phyloP scores from a whole-genome alignment of 2,888 invertebrate species.

The Morpho achilles region DNA sequence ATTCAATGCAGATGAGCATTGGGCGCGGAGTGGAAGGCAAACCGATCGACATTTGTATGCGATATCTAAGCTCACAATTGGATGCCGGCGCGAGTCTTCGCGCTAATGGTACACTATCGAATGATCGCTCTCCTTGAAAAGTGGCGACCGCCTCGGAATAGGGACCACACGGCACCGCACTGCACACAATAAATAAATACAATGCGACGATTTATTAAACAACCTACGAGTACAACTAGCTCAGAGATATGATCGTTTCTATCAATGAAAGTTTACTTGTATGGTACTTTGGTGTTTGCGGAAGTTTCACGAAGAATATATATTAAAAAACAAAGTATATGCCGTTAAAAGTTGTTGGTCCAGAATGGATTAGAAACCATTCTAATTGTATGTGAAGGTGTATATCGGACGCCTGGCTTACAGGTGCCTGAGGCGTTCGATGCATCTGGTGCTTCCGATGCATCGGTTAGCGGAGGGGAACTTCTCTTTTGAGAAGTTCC shows the following conservation, averaged over 20 bases:
- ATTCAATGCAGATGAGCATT: slow-evolving; percentile 75
- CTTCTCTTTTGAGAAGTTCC: no score
- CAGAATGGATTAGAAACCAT: no score
- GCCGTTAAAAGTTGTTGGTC: no score
- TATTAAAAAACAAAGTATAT: no score
- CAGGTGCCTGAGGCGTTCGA: no score
- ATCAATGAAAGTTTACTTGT: not conserved
- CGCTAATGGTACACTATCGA: slow-evolving; percentile 78
- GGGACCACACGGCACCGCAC: slow-evolving; percentile 67
- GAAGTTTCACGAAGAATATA: no score
- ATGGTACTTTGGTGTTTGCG: no score
- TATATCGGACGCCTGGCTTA: no score
- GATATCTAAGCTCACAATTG: slow-evolving; percentile 78
- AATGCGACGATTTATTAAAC: slow-evolving; percentile 30
- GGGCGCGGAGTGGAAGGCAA: slow-evolving; percentile 38
- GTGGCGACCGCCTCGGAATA: slow-evolving; percentile 66
- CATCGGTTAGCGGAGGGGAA: no score
- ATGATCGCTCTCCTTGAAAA: slow-evolving; percentile 67
- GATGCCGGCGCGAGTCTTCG: slow-evolving; percentile 76
- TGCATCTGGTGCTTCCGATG: no score
- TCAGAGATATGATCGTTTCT: slow-evolving; percentile 14
- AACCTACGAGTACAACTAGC: slow-evolving; percentile 22
- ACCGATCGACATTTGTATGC: slow-evolving; percentile 78
- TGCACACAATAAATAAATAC: slow-evolving; percentile 67
- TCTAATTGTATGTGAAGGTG: no score